Evolutionary conservation across 2,888 invertebrate species (phyloP), one percentile per base, ranked within the genome.

Genomic region (Crepidodera aurea): DNA sequence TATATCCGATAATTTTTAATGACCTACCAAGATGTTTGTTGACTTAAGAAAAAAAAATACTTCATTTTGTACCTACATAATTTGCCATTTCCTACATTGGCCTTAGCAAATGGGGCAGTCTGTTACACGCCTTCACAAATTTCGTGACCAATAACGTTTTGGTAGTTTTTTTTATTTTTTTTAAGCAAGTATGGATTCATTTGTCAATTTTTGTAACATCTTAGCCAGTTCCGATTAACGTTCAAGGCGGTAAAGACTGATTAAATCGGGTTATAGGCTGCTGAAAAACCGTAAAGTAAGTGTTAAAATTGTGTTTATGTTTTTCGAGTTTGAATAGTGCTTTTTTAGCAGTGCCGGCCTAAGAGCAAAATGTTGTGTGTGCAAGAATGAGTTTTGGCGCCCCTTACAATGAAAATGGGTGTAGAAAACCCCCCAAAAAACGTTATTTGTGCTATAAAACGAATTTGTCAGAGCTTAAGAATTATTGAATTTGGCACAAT

Each of bases 1-100:
- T 19, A 42, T 19, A 16, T 8, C 18, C 18, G 16, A 16, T 16
- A 42, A 40, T 40, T 40, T 40, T 40, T 40, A 40, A 42, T 42
- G 42, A 42, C 42, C 16, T n/a, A 42, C n/a, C 42, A 42, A 16
- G 16, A 40, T 15, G 12, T 12, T 19, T 13, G 2, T 8, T 25
- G 4, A 8, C 44, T 15, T n/a, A n/a, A 44, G 10, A 22, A 22
- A 22, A 12, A 19, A 19, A 44, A 22, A 19, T 13, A 10, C 25
- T 22, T 22, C 44, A 44, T 44, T 44, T 44, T 44, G 22, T 22
- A 42, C n/a, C n/a, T n/a, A n/a, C 29, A 37, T 37, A 15, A 37
- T 15, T 13, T 37, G 10, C 37, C 37, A 37, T 7, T 13, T 37
- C 37, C 4, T 13, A 37, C 1, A 37, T 13, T 37, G 13, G 37